A percentile compares a stretch with the other conserved stretches of the same genome.
Conservation (phyloP, 2,888 invertebrate genomes). For the Xanthorhoe spadicearia region DNA sequence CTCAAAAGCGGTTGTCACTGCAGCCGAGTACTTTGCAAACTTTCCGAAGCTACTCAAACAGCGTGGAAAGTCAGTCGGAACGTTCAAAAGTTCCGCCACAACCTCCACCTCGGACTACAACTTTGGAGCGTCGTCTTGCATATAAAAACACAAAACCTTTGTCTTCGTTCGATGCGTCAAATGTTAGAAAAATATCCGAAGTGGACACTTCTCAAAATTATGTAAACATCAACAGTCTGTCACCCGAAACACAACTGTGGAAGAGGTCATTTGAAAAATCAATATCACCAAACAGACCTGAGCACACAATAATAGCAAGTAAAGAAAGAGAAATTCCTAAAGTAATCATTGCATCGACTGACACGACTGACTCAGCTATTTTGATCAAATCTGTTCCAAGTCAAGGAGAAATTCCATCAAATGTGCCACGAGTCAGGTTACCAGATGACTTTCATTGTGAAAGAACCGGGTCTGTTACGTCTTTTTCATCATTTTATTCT, state of each 20-base stretch:
- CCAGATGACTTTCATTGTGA: slow-evolving; percentile 77
- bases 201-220: slow-evolving; percentile 58
- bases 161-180: slow-evolving; percentile 68
- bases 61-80: slow-evolving; percentile 64
- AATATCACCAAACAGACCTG: slow-evolving; percentile 44
- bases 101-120: slow-evolving; percentile 91
- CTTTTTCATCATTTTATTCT: slow-evolving; percentile 73
- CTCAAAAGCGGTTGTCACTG: slow-evolving; percentile 86
- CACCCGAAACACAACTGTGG: slow-evolving; percentile 48
- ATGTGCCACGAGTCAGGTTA: slow-evolving; percentile 80
- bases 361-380: slow-evolving; percentile 83
- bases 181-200: slow-evolving; percentile 59
- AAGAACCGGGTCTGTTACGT: slow-evolving; percentile 64
- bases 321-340: slow-evolving; percentile 72
- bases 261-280: slow-evolving; percentile 61
- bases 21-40: slow-evolving; percentile 82
- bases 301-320: slow-evolving; percentile 40
- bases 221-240: slow-evolving; percentile 70
- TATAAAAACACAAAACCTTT: slow-evolving; percentile 73
- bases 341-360: slow-evolving; percentile 82
- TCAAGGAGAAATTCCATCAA: slow-evolving; percentile 63
- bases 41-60: slow-evolving; percentile 64
- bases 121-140: slow-evolving; percentile 85
- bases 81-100: slow-evolving; percentile 85
- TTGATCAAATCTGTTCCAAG: slow-evolving; percentile 85